Base-by-base conservation (phyloP, 2,797 vertebrate genomes). In the Remorina albescens region DNA sequence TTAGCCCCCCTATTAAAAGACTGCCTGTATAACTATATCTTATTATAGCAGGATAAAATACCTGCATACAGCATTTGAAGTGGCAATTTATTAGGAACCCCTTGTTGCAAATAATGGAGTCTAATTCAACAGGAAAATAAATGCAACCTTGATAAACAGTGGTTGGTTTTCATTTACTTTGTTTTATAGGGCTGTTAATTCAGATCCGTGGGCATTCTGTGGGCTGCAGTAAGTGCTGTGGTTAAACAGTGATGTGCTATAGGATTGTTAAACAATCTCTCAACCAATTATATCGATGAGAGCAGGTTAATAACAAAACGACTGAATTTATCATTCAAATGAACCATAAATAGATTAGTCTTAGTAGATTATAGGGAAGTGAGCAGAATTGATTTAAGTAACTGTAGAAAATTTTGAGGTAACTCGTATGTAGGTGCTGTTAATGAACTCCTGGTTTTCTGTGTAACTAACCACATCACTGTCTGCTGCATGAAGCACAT, bases 401-500 rank as follows among this genome's bases (percentile, higher is more conserved):
- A 39, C 11, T 74, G 26, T 34, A 30, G 28, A 23, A 49, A 59
- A 13, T 32, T n/a, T n/a, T n/a, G n/a, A n/a, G n/a, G n/a, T n/a
- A n/a, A n/a, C n/a, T n/a, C n/a, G n/a, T n/a, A n/a, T n/a, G n/a
- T n/a, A n/a, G 13, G 0, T 12, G 37, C 11, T 51, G 25, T 25
- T 23, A 39, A 34, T 32, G 53, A 77, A 28, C 34, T 46, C 0
- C 18, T 28, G 5, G 6, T 19, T 8, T 21, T 23, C 26, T 55
- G 16, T 46, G 11, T 1, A 59, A 21, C n/a, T 44, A 66, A 67
- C 44, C 39, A 42, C n/a, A 10, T n/a, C n/a, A 50, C 7, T 23
- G 56, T 37, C 21, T 69, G 66, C 62, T 41, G 44, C 26, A 54
- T 44, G 18, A 64, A 58, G 37, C 4, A 1, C 60, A 55, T 26